Evolutionary conservation across 2,888 invertebrate genomes (phyloP), one percentile per base, ranked within the genome.

Genomic region (Microlaimidae sp.): DNA sequence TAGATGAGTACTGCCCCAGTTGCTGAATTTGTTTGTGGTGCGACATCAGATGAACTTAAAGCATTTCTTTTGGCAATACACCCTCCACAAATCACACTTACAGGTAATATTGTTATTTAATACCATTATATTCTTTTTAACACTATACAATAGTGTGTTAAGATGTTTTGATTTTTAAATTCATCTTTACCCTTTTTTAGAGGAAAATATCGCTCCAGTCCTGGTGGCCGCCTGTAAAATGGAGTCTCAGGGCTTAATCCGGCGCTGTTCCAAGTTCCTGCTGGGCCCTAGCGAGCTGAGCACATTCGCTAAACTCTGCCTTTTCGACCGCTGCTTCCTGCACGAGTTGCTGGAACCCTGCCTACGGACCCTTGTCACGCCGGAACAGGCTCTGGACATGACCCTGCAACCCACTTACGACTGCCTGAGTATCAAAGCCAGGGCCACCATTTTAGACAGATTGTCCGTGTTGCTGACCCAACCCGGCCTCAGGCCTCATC

Each of bases 21-120:
- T n/a, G 29, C n/a, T 19, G 56, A 56, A 21, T 46, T 56, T 25
- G 46, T 40, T 3, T 54, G 55, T 28, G 41, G 54, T 5, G 41
- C 49, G 27, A 54, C 53, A 17, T 43, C 45, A 7, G 56, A 56
- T 19, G 56, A 56, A 42, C 25, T 53, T 32, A 21, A 27, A 13
- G 13, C 41, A 2, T 56, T 56, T 28, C 51, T 56, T 23, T 28
- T 46, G 21, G 66, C 69, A 5, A 66, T 69, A 25, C 65, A 69
- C 54, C 69, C 69, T 13, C 69, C 69, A 3, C 67, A 70, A 57
- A 53, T 69, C n/a, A 53, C 65, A 47, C 64, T 69, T 29, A 69
- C 64, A 32, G 68, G 67, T 66, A 10, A 23, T n/a, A n/a, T n/a
- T n/a, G n/a, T n/a, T n/a, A n/a, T n/a, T n/a, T n/a, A n/a, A n/a